These are phyloP conservation scores for Heliangelus exortis DNA, from an alignment of 2,797 vertebrate species.

Conservation along the genomic window DNA sequence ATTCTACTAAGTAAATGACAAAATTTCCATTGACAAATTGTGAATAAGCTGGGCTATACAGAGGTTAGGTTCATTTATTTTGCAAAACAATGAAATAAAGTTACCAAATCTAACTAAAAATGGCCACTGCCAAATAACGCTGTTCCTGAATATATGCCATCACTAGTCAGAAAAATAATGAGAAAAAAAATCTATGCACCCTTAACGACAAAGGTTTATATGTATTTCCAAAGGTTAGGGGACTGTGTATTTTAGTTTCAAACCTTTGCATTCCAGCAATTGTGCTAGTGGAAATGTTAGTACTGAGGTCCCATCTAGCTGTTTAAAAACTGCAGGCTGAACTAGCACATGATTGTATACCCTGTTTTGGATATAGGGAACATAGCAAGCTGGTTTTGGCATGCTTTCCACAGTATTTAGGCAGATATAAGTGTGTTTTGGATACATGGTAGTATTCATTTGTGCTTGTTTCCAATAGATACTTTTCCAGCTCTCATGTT, in stretches of 20 bases:
- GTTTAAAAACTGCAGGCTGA: slow-evolving; percentile 15
- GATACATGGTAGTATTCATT: not conserved
- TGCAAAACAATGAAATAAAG: not conserved
- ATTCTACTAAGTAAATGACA: not conserved
- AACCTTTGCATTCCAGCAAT: not conserved
- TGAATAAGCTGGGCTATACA: not conserved
- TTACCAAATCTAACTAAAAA: not conserved
- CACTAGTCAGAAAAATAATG: not conserved
- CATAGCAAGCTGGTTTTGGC: slow-evolving; percentile 25
- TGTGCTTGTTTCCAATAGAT: not conserved
- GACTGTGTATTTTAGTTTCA: not conserved
- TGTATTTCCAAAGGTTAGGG: not conserved
- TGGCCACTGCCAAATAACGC: not conserved
- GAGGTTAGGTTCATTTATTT: not conserved
- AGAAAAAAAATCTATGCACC: not conserved
- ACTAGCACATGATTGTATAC: not conserved
- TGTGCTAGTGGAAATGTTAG: slow-evolving; percentile 47
- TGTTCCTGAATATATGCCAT: not conserved
- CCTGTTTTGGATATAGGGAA: not conserved
- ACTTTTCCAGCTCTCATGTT: not conserved
- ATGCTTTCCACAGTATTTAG: slow-evolving; percentile 1
- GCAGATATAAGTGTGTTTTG: slow-evolving; percentile 4
- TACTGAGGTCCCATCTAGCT: not conserved
- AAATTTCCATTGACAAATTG: not conserved
- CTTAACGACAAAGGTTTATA: not conserved